Evolutionary conservation across 2,797 vertebrate genomes (phyloP).

Genomic region (Hippopotamyrus pictus): DNA sequence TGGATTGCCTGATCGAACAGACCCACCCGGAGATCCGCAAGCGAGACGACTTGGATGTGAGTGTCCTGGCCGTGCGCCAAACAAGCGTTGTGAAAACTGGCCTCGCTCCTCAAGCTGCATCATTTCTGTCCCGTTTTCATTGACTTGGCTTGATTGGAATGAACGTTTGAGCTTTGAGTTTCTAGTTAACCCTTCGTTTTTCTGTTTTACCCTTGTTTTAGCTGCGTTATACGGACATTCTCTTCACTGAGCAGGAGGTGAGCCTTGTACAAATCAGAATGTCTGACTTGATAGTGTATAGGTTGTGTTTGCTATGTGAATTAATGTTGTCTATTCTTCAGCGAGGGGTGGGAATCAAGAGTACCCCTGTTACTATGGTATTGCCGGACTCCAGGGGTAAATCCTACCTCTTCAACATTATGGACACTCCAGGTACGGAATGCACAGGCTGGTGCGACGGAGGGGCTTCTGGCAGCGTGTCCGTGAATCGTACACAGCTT

Average conservation of each 20-base stretch:
- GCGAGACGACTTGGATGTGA: slow-evolving; percentile 86
- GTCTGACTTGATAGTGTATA: neutral
- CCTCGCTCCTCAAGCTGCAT: neutral
- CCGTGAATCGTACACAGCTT: too few relatives aligned
- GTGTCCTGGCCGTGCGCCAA: slow-evolving; percentile 39
- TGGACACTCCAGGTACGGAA: slow-evolving; percentile 88
- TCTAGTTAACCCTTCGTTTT: neutral
- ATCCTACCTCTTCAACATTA: slow-evolving; percentile 97
- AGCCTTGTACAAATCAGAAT: slow-evolving; percentile 15
- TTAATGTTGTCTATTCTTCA: slow-evolving; percentile 39
- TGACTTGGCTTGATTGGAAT: neutral
- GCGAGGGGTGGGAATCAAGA: slow-evolving; percentile 98
- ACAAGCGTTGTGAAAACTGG: too few relatives aligned
- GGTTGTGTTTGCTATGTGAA: neutral
- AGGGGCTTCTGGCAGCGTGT: neutral
- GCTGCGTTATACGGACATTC: slow-evolving; percentile 96
- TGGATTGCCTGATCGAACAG: slow-evolving; percentile 96
- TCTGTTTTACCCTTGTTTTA: slow-evolving; percentile 42
- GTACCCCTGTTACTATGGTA: slow-evolving; percentile 92
- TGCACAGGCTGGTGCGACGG: neutral
- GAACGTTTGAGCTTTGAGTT: neutral
- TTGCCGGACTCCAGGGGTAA: slow-evolving; percentile 94
- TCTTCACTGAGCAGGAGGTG: slow-evolving; percentile 98
- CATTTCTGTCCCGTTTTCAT: neutral
- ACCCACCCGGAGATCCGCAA: slow-evolving; percentile 96